Percentiles rank a stretch among this genome's conserved stretches.
These are phyloP conservation scores for Penaeus vannamei DNA, from an alignment of 1,140 invertebrate species.

Conservation along the genomic window DNA sequence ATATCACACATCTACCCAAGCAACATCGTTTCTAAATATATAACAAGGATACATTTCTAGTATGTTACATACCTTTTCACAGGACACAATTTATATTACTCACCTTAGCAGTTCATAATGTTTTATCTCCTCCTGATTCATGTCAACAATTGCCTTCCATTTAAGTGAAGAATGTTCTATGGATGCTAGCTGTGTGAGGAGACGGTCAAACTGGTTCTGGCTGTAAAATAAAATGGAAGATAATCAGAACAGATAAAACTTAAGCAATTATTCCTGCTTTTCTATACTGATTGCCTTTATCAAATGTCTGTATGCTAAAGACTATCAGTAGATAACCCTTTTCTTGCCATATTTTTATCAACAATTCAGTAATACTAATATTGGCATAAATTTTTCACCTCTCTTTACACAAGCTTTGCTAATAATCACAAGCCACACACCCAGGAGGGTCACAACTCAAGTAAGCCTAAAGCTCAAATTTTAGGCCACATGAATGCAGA, in stretches of 20 bases:
- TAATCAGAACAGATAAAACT: background rate
- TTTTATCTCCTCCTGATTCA: constrained; percentile 87
- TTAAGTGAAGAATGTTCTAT: constrained; percentile 92
- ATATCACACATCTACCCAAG: background rate
- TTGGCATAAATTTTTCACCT: background rate
- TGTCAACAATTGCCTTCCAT: constrained; percentile 83
- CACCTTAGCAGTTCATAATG: constrained; percentile 80
- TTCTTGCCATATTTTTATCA: too few relatives aligned
- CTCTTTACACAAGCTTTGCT: background rate
- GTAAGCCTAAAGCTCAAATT: too few relatives aligned
- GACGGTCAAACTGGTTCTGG: constrained; percentile 79
- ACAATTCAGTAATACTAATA: background rate
- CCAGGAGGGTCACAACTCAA: too few relatives aligned
- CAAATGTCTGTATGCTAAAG: background rate
- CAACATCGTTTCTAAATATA: too few relatives aligned
- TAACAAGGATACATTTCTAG: too few relatives aligned
- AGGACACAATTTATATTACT: background rate
- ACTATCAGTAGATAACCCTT: too few relatives aligned
- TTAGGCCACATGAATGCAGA: background rate
- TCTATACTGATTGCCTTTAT: background rate
- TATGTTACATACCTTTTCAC: background rate
- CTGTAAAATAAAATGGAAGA: constrained; percentile 68
- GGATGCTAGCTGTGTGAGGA: constrained; percentile 85
- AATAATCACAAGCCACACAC: background rate
- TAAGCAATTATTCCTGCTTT: background rate